These are phyloP conservation scores for Mesorhabditis belari DNA, from an alignment of 2,888 invertebrate species.

Conservation along the genomic window DNA sequence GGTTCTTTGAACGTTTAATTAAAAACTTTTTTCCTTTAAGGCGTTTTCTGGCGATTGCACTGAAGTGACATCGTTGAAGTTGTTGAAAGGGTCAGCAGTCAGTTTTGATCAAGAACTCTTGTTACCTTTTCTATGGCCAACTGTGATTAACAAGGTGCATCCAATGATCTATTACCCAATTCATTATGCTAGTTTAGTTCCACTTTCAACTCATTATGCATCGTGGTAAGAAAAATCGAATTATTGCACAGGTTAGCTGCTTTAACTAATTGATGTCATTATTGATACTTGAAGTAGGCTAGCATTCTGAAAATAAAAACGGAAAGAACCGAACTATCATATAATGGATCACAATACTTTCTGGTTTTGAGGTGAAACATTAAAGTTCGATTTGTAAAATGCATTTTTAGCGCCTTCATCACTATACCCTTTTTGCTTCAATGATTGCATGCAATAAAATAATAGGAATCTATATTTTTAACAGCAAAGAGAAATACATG, in stretches of 20 bases:
- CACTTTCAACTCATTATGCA: conserved; percentile 25
- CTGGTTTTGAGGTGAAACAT: conserved; percentile 13
- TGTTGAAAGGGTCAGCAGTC: conserved; percentile 7
- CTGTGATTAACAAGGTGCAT: conserved; percentile 28
- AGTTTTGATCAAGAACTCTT: conserved; percentile 32
- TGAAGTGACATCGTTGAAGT: conserved; percentile 17
- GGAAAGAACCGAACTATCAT: conserved; percentile 13
- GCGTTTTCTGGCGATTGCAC: conserved; percentile 17
- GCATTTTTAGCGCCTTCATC: conserved; percentile 8
- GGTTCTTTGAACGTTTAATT: neutral
- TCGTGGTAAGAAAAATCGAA: conserved; percentile 10
- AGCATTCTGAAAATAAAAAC: conserved; percentile 5
- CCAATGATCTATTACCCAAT: neutral
- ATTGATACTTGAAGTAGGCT: neutral
- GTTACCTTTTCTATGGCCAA: conserved; percentile 44
- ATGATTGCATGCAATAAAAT: conserved; percentile 41
- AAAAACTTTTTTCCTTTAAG: conserved; percentile 5
- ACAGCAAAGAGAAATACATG: too few relatives aligned
- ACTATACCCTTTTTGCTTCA: conserved; percentile 29
- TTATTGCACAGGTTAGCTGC: conserved; percentile 10
- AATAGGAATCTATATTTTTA: too few relatives aligned
- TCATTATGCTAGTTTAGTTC: conserved; percentile 27
- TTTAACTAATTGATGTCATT: neutral
- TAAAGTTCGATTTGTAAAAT: neutral
- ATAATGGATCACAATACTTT: conserved; percentile 16